These are phyloP conservation scores for Epicampocera succincta DNA, from an alignment of 2,888 invertebrate species.

Conservation along the genomic window DNA sequence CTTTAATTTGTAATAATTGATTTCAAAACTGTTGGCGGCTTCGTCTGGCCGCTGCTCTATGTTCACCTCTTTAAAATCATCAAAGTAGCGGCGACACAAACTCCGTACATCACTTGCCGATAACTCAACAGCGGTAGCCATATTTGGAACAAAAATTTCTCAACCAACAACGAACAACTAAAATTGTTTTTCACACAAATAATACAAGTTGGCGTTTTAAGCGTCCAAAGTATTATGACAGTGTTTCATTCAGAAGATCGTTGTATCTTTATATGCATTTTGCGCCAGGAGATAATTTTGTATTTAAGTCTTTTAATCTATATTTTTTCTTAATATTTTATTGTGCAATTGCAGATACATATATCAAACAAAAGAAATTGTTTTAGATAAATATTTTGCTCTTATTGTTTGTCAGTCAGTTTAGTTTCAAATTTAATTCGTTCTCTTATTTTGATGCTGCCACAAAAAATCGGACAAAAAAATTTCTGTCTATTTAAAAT, in stretches of 20 bases:
- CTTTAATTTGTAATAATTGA: constrained; percentile 74
- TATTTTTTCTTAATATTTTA: background rate
- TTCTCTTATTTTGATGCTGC: too few relatives aligned
- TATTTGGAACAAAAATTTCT: constrained; percentile 11
- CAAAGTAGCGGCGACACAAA: constrained; percentile 68
- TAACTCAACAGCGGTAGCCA: constrained; percentile 64
- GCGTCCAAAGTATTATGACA: constrained; percentile 3
- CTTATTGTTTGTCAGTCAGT: background rate
- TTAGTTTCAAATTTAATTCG: too few relatives aligned
- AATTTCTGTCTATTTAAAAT: too few relatives aligned
- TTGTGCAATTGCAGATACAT: background rate
- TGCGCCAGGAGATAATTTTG: background rate
- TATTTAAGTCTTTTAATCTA: constrained; percentile 24
- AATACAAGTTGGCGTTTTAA: constrained; percentile 7
- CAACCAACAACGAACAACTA: too few relatives aligned
- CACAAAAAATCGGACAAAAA: too few relatives aligned
- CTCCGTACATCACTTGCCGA: constrained; percentile 60
- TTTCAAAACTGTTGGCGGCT: constrained; percentile 67
- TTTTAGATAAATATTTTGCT: background rate
- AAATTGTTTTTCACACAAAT: background rate
- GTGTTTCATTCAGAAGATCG: constrained; percentile 1
- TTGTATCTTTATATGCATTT: constrained; percentile 27
- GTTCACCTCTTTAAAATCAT: constrained; percentile 10
- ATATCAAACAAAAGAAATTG: background rate
- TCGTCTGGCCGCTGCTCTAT: background rate